Evolutionary conservation across 2,797 vertebrate species (phyloP).

Genomic region (Margarornis squamiger): DNA sequence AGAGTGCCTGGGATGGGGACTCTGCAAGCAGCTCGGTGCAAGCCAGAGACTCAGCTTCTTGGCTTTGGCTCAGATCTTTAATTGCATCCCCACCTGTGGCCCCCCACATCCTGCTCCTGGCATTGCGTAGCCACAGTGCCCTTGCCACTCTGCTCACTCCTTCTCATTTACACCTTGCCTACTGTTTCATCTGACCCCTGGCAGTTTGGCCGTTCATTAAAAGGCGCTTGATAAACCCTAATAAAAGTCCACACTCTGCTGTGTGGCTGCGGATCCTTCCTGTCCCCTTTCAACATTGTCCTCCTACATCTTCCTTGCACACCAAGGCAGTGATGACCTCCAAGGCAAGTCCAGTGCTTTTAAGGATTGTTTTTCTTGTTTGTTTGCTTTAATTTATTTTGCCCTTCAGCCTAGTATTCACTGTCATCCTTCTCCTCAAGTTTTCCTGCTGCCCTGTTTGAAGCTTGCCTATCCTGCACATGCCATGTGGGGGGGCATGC

Average conservation of each 20-base stretch:
- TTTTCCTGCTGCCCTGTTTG: neutral
- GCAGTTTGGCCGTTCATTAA: neutral
- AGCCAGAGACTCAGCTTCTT: neutral
- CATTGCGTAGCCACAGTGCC: neutral
- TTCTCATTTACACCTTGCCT: conserved; percentile 18
- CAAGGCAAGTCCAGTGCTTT: neutral
- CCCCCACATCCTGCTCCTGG: neutral
- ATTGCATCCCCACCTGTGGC: neutral
- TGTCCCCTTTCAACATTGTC: rapidly evolving
- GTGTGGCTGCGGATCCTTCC: rapidly evolving
- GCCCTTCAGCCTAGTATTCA: neutral
- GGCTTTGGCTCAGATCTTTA: neutral
- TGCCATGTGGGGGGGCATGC: neutral
- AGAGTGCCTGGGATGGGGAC: neutral
- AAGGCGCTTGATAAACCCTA: neutral
- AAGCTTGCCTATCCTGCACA: neutral
- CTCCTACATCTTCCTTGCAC: rapidly evolving
- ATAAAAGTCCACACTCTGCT: neutral
- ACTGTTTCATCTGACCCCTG: neutral
- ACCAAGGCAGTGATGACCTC: neutral
- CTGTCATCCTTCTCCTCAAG: neutral
- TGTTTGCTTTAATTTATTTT: conserved; percentile 11
- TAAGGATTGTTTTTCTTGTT: neutral
- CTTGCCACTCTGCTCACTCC: neutral
- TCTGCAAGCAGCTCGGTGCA: rapidly evolving